Evolutionary conservation across 2,888 invertebrate genomes (phyloP), one percentile per base, ranked within the genome.

Genomic region (Marasmarcha lunaedactyla): DNA sequence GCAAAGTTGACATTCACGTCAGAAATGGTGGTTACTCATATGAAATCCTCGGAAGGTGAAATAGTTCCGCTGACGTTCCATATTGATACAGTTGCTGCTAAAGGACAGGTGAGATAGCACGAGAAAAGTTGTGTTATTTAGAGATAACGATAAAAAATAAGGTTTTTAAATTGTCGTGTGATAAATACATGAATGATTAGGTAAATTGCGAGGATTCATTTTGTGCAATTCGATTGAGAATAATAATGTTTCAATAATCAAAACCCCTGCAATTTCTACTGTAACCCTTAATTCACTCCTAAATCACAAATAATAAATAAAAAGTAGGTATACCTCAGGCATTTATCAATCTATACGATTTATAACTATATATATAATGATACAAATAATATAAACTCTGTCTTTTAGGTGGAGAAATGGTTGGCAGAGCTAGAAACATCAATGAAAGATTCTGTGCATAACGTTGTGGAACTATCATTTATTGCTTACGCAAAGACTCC

Each of bases 11-110:
- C 88, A 11, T 97, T 97, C 64, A 95, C 94, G 13, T 89, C 90
- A 37, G 91, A 94, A n/a, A 71, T 95, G 60, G 94, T 95, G 43
- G 94, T 97, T 0, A 91, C 90, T 0, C 90, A 90, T 45, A 96
- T 98, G 93, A 89, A 86, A 54, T 97, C 97, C 1, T 91, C 92
- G 42, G 89, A 92, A 74, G 90, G 92, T 4, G 98, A 98, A 76
- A 85, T 91, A 40, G 94, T 96, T 1, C 68, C 84, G 27, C 78
- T 97, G 11, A 88, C 88, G 1, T 89, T 92, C 49, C 73, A 89
- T 0, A 94, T 98, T 50, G 90, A 91, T 30, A 97, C 97, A 0
- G 88, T 89, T 0, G 89, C 92, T 43, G 95, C 94, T 1, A 86
- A 95, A 51, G 97, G 97, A 39, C 96, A 96, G 79, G 97, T 84